Evolutionary conservation across 2,888 invertebrate genomes (phyloP), one percentile per base, ranked within the genome.

Genomic region (Rhaphigaster nebulosa): DNA sequence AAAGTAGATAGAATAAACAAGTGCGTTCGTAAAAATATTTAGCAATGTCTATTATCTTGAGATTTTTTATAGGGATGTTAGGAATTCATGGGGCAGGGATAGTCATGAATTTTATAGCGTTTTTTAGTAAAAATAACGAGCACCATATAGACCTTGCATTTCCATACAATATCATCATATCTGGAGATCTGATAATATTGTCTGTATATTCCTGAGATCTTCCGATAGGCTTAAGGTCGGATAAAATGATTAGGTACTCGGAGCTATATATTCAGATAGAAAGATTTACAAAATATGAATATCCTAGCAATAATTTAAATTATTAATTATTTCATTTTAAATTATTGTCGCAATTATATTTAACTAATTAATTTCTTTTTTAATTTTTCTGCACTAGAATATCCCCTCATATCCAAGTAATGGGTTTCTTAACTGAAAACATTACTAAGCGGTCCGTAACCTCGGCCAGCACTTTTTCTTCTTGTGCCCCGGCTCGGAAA

Each of bases 401-500:
- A 13, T 8, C 34, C 8, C 5, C 34, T 34, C 70, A 76, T 76
- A 20, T 76, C 38, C 70, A 10, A 38, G 20, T 34, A 76, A 76
- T 34, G 34, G 70, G 20, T 38, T 76, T 20, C 70, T 76, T 76
- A 76, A 76, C 70, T 76, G 70, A 76, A 60, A 60, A 60, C n/a
- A 13, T 60, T 60, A 60, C 60, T 60, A 60, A 34, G 70, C 38
- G 70, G 23, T 1, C 34, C 38, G 34, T 76, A 76, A 76, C 70
- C 70, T 76, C 34, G 70, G 8, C 34, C 20, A 10, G 38, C 34
- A 76, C 70, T 76, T 84, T 84, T 84, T 84, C 84, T 84, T 50
- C 45, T 80, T 26, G 80, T 41, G 41, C 26, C 80, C 41, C 15
- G 84, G n/a, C 45, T 45, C 45, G 84, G 84, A 84, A 84, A 84